Conservation (phyloP, 2,797 vertebrate species). For the Alca torda region DNA sequence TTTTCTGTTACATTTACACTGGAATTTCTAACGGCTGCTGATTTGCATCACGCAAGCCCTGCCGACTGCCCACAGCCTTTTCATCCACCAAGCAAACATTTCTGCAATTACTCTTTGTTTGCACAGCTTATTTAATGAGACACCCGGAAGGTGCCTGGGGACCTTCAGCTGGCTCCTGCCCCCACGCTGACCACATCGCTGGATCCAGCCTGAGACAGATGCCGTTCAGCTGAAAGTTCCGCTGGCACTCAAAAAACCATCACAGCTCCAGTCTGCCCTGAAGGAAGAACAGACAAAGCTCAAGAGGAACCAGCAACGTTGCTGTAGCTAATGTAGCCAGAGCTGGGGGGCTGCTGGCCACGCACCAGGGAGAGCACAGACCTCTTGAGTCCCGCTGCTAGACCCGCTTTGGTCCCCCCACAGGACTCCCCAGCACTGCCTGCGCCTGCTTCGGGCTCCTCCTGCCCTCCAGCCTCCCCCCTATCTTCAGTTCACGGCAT, state of each 20-base stretch:
- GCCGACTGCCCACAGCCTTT: not conserved
- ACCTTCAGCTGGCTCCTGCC: not conserved
- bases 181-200: accelerated
- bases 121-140: not conserved
- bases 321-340: not conserved
- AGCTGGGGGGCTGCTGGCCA: not conserved
- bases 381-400: accelerated
- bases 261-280: not conserved
- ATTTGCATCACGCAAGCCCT: not conserved
- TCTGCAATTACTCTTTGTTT: not conserved
- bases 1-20: not conserved
- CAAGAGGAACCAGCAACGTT: not conserved
- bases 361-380: not conserved
- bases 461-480: not conserved
- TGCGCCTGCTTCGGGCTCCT: not conserved
- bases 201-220: not conserved
- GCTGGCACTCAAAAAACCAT: not conserved
- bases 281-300: not conserved
- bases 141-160: not conserved
- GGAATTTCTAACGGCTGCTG: not conserved
- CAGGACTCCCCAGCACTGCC: not conserved
- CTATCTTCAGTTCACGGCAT: accelerated
- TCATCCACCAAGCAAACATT: not conserved
- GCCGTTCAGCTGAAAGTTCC: not conserved
- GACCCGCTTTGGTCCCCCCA: not conserved